A percentile compares a stretch with the other conserved stretches of the same genome.
Evolutionary conservation across 2,888 invertebrate species (phyloP).

Genomic region (Abscondita cerata): DNA sequence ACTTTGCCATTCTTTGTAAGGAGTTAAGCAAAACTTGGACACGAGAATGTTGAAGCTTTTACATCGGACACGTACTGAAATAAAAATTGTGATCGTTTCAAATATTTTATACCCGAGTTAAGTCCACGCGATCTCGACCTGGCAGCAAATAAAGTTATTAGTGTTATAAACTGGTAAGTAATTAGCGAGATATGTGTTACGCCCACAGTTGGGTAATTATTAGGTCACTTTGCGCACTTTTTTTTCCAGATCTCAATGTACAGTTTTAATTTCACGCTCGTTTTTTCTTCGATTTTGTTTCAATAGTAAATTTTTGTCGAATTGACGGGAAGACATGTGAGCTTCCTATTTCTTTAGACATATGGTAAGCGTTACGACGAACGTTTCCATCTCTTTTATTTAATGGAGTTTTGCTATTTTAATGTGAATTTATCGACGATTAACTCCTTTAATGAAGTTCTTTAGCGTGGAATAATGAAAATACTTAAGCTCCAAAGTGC

Average conservation of each 20-base stretch:
- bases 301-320: background rate
- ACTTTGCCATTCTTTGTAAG: slow-evolving; percentile 17
- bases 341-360: slow-evolving; percentile 1
- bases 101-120: slow-evolving; percentile 14
- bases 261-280: background rate
- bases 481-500: background rate
- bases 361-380: slow-evolving; percentile 7
- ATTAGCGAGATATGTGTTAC: slow-evolving; percentile 35
- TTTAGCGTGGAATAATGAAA: slow-evolving; percentile 10
- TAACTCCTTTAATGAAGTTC: slow-evolving; percentile 3
- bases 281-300: too few species aligned
- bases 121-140: slow-evolving; percentile 26
- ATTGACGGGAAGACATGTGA: background rate
- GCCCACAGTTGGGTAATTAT: slow-evolving; percentile 33
- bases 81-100: slow-evolving; percentile 16
- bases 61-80: slow-evolving; percentile 1
- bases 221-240: slow-evolving; percentile 24
- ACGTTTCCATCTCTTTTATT: background rate
- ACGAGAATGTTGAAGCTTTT: slow-evolving; percentile 26
- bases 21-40: slow-evolving; percentile 11
- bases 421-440: slow-evolving; percentile 7
- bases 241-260: background rate
- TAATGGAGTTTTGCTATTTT: background rate
- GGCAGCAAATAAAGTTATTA: slow-evolving; percentile 32
- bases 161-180: slow-evolving; percentile 33